These are phyloP conservation scores for Poliocrania exsul DNA, from an alignment of 2,797 vertebrate genomes.

Conservation along the genomic window DNA sequence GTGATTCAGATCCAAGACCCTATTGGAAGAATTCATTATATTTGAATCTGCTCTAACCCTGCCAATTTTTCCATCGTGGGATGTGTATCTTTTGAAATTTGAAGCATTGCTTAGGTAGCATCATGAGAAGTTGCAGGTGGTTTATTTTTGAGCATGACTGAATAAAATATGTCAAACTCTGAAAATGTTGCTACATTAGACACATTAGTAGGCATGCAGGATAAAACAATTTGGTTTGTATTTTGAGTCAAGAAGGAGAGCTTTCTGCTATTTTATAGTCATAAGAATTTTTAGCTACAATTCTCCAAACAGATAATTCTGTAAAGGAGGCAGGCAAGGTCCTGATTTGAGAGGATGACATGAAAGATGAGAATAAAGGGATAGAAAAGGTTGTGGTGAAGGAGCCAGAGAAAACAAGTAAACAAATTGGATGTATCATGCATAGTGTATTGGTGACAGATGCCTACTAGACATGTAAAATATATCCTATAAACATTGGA, in stretches of 20 bases:
- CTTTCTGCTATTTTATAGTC: neutral
- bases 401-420: neutral
- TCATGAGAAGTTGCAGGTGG: neutral
- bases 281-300: neutral
- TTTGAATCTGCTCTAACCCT: neutral
- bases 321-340: neutral
- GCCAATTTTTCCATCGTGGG: neutral
- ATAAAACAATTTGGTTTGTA: neutral
- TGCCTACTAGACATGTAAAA: neutral
- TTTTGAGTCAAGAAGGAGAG: neutral
- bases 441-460: neutral
- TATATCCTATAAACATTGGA: neutral
- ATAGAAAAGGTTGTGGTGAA: neutral
- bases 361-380: neutral
- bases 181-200: neutral
- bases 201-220: neutral
- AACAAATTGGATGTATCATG: neutral
- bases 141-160: neutral
- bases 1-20: neutral
- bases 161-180: neutral
- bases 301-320: neutral
- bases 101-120: neutral
- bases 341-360: neutral
- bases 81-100: neutral
- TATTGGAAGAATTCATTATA: neutral